Percentiles rank a stretch among this genome's conserved stretches.
Conservation (phyloP, 30 jellyfish, hydroid and myxozoan species). For the Phacellophora camtschatica region DNA sequence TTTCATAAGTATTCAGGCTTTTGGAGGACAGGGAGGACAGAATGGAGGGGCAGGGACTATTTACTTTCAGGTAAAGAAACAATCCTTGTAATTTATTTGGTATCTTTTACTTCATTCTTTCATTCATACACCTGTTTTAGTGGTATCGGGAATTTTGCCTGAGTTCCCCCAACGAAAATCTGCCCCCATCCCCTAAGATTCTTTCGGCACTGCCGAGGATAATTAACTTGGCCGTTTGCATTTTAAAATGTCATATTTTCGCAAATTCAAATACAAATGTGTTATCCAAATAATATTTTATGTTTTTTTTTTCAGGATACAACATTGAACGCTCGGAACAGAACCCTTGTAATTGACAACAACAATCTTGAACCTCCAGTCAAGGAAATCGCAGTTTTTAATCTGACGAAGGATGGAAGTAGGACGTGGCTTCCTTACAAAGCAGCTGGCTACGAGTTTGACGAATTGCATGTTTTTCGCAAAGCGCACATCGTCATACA, state of each 20-base stretch:
- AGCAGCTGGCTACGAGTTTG: slow-evolving; percentile 25
- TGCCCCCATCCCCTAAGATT: too few species aligned
- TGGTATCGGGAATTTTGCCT: too few species aligned
- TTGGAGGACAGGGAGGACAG: slow-evolving; percentile 47
- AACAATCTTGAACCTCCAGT: slow-evolving; percentile 56
- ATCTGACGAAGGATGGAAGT: slow-evolving; percentile 11
- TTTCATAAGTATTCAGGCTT: slow-evolving; percentile 33
- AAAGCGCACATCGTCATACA: slow-evolving; percentile 40
- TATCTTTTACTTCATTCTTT: too few species aligned
- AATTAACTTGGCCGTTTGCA: too few species aligned
- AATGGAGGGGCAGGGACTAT: slow-evolving; percentile 62
- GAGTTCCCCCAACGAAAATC: too few species aligned
- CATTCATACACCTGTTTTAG: too few species aligned
- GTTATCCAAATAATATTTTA: too few species aligned
- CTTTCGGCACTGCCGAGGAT: too few species aligned
- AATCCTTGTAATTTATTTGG: too few species aligned
- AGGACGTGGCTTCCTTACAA: slow-evolving; percentile 51
- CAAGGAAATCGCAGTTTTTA: slow-evolving; percentile 9
- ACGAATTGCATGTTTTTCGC: slow-evolving; percentile 55
- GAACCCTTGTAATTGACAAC: slow-evolving; percentile 49
- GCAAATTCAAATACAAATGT: too few species aligned
- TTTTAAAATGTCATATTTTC: too few species aligned
- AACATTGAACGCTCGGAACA: slow-evolving; percentile 34
- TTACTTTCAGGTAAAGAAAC: slow-evolving; percentile 30
- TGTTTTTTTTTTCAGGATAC: slow-evolving; percentile 27